Conservation (phyloP, 2,888 invertebrate genomes). For the Amphimallon solstitiale region DNA sequence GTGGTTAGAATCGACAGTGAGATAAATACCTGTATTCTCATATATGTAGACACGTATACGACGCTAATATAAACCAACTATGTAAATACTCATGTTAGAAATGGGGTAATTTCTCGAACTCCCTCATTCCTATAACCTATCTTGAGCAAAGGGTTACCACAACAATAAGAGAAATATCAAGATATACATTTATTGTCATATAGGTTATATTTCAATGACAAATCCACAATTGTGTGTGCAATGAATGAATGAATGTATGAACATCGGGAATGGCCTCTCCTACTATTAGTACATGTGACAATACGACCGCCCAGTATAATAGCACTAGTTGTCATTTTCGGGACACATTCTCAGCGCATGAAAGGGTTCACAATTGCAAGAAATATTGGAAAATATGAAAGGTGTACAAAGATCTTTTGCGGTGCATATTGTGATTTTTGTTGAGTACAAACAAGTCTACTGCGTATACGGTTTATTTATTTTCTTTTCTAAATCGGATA, state of each 20-base stretch:
- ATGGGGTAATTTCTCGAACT: slow-evolving; percentile 24
- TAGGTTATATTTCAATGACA: slow-evolving; percentile 38
- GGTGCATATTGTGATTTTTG: slow-evolving; percentile 38
- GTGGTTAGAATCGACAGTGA: neutral
- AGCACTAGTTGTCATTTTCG: slow-evolving; percentile 45
- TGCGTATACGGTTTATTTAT: slow-evolving; percentile 28
- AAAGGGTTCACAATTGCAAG: slow-evolving; percentile 49
- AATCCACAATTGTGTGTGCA: slow-evolving; percentile 28
- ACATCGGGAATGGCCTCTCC: slow-evolving; percentile 43
- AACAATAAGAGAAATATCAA: slow-evolving; percentile 24
- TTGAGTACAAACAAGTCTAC: slow-evolving; percentile 46
- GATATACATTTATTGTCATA: slow-evolving; percentile 31
- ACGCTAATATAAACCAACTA: slow-evolving; percentile 9
- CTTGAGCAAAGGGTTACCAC: slow-evolving; percentile 18
- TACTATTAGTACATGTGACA: slow-evolving; percentile 51
- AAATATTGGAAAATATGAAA: slow-evolving; percentile 45
- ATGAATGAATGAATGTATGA: slow-evolving; percentile 17
- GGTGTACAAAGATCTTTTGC: slow-evolving; percentile 41
- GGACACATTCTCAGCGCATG: slow-evolving; percentile 40
- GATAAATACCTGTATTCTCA: slow-evolving; percentile 1
- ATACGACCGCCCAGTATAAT: slow-evolving; percentile 41
- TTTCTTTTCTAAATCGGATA: slow-evolving; percentile 50
- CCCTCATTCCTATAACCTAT: neutral
- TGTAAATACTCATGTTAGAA: slow-evolving; percentile 5
- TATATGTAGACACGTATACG: neutral